Conservation (phyloP, 2,797 vertebrate species). For the Pogoniulus pusillus region DNA sequence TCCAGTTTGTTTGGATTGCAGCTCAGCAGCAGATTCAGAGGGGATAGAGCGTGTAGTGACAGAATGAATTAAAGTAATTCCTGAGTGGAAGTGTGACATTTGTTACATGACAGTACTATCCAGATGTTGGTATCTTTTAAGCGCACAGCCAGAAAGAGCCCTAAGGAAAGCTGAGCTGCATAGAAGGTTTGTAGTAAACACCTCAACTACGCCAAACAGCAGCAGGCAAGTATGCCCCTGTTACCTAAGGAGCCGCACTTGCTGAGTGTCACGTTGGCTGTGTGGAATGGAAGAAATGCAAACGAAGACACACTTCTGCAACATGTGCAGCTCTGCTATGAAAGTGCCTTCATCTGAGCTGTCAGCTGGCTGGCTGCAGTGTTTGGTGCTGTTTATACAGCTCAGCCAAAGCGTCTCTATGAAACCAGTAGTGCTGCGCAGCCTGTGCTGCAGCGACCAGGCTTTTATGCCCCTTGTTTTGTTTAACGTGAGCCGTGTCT, state of each 20-base stretch:
- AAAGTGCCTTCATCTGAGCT: slow-evolving; percentile 62
- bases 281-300: slow-evolving; percentile 73
- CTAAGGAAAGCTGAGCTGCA: slow-evolving; percentile 32
- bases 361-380: slow-evolving; percentile 68
- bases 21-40: not conserved
- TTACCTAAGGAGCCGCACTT: slow-evolving; percentile 59
- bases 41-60: not conserved
- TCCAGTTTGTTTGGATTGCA: not conserved
- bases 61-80: not conserved
- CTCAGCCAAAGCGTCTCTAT: slow-evolving; percentile 32
- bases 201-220: slow-evolving; percentile 33
- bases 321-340: slow-evolving; percentile 50
- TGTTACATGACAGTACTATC: not conserved
- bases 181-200: slow-evolving; percentile 37
- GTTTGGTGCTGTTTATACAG: slow-evolving; percentile 62
- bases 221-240: slow-evolving; percentile 21
- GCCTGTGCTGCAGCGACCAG: slow-evolving; percentile 12
- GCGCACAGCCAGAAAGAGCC: slow-evolving; percentile 39
- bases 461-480: slow-evolving; percentile 7
- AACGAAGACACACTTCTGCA: slow-evolving; percentile 68
- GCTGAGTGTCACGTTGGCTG: slow-evolving; percentile 71
- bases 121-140: slow-evolving; percentile 3
- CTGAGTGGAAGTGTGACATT: not conserved
- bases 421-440: slow-evolving; percentile 17
- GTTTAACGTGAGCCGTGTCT: not conserved